Evolutionary conservation across 2,797 vertebrate species (phyloP), one percentile per base, ranked within the genome.

Genomic region (Bovichtus variegatus): DNA sequence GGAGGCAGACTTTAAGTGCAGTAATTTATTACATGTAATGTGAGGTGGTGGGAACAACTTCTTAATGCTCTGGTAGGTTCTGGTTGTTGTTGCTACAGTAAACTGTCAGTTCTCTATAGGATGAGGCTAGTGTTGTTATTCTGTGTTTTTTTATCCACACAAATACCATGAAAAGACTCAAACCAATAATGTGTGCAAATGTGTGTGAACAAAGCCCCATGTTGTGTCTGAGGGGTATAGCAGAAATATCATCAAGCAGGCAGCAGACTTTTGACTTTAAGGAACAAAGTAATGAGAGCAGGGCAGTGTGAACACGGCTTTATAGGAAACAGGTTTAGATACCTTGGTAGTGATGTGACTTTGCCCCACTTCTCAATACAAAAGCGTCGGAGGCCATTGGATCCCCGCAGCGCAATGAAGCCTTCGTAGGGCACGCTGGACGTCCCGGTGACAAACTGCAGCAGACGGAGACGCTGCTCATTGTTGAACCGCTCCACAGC

Each of bases 301-400:
- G 16, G 10, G 4, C 3, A 50, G n/a, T n/a, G n/a, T n/a, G 13
- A 47, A 38, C 5, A 2, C 0, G 15, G 21, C 16, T 46, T 19
- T 11, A 13, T 3, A 21, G 16, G 7, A 38, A 55, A 40, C 21
- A 7, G 13, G 7, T 1, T 19, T 0, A 19, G 16, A 21, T 96
- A 99, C 98, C 97, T 97, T 87, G 98, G 98, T 51, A 99, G 95
- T 21, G 98, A 97, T 0, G 97, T 98, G 84, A 98, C 96, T 91
- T 98, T 99, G 36, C 98, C 98, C 98, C 97, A 99, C 83, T 99
- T 99, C 92, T 99, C 98, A 70, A 99, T 99, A 90, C 98, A 99
- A 95, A 99, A 99, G 43, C 96, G 96, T 0, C 98, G 94, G 19
- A 98, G 94, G n/a, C 98, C 97, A 0, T 98, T 99, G 93, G 97